These are phyloP conservation scores for Gasterosteus aculeatus DNA, from an alignment of 2,113 vertebrate genomes.

Conservation along the genomic window DNA sequence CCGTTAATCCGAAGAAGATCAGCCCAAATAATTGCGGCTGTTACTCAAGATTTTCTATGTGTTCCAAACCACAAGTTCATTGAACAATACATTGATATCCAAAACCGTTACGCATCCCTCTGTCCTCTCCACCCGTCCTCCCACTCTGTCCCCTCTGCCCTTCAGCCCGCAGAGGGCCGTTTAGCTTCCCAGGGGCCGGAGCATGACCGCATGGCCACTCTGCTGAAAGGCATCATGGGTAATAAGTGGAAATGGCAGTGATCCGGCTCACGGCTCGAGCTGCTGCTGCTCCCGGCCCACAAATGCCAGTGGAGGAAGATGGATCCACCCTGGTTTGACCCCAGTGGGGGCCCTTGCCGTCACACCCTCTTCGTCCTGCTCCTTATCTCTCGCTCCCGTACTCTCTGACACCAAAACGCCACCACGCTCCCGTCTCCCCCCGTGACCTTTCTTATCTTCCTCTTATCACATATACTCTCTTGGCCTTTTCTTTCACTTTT, in stretches of 20 bases:
- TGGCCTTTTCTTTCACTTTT: slow-evolving; percentile 49
- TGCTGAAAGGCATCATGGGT: slow-evolving; percentile 80
- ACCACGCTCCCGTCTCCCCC: slow-evolving; percentile 33
- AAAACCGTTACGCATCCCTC: slow-evolving; percentile 18
- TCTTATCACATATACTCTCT: slow-evolving; percentile 44
- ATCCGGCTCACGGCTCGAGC: slow-evolving; percentile 65
- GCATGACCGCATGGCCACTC: slow-evolving; percentile 66
- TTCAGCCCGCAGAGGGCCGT: slow-evolving; percentile 62
- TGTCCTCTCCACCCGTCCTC: slow-evolving; percentile 23
- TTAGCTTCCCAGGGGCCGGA: slow-evolving; percentile 70
- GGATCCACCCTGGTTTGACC: slow-evolving; percentile 66
- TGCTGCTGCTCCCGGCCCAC: slow-evolving; percentile 51
- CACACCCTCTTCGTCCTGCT: slow-evolving; percentile 45
- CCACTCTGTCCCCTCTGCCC: slow-evolving; percentile 48
- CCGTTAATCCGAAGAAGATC: neutral
- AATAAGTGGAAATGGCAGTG: slow-evolving; percentile 80
- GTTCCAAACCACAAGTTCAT: neutral
- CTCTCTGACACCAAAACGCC: slow-evolving; percentile 51
- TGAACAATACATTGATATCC: slow-evolving; percentile 10
- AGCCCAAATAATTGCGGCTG: neutral
- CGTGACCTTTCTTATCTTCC: slow-evolving; percentile 38
- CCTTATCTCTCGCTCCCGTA: slow-evolving; percentile 48
- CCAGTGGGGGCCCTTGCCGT: slow-evolving; percentile 48
- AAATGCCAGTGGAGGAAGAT: slow-evolving; percentile 72
- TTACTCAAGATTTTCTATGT: neutral